These are phyloP conservation scores for Macropus fuliginosus DNA, from an alignment of 2,797 vertebrate genomes.

Conservation along the genomic window DNA sequence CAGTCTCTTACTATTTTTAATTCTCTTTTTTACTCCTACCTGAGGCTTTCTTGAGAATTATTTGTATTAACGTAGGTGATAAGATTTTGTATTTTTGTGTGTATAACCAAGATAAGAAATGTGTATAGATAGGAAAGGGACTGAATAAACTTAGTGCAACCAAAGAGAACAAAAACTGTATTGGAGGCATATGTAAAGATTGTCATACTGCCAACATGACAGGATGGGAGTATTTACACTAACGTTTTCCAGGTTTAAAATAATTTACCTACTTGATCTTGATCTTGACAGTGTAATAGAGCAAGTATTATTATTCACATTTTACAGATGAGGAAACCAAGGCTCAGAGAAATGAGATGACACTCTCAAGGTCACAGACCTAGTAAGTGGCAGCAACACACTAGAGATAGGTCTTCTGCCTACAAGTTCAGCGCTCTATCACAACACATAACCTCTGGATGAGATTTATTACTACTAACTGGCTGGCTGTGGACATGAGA, in stretches of 20 bases:
- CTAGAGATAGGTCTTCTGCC: background rate
- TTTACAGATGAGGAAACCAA: background rate
- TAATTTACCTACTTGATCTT: background rate
- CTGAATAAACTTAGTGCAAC: background rate
- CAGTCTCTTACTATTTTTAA: constrained; percentile 4
- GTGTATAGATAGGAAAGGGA: background rate
- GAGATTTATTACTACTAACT: background rate
- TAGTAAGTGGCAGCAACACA: background rate
- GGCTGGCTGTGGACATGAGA: background rate
- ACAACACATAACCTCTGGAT: background rate
- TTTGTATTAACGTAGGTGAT: constrained; percentile 47
- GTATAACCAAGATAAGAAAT: constrained; percentile 21
- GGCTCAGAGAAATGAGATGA: background rate
- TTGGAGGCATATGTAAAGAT: background rate
- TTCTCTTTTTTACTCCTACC: constrained; percentile 37
- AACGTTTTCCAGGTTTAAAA: background rate
- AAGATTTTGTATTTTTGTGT: constrained; percentile 61
- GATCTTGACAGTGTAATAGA: background rate
- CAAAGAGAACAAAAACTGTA: constrained; percentile 25
- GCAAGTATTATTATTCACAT: background rate
- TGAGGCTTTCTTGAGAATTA: background rate
- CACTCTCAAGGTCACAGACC: background rate
- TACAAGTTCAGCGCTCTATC: background rate
- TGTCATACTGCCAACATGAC: background rate
- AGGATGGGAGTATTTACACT: background rate